Evolutionary conservation across 1,140 invertebrate species (phyloP).

Genomic region (Drosophila trapezifrons): DNA sequence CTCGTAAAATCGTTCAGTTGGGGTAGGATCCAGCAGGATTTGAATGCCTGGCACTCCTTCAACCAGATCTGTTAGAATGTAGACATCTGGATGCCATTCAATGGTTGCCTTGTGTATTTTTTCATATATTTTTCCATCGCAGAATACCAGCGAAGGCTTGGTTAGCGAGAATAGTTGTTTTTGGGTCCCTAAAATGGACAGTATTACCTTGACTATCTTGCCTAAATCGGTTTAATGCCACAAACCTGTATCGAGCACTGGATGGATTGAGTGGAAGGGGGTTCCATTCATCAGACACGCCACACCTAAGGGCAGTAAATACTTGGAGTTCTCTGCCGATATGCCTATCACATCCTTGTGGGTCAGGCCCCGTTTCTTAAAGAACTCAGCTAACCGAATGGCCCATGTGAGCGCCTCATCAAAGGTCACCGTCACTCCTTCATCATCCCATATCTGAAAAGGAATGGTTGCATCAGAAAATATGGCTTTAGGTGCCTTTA

Average conservation of each 20-base stretch:
- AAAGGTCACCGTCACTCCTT: slow-evolving; percentile 60
- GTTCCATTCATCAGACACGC: slow-evolving; percentile 72
- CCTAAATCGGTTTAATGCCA: background rate
- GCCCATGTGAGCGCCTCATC: slow-evolving; percentile 57
- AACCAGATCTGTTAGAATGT: slow-evolving; percentile 55
- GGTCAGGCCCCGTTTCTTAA: slow-evolving; percentile 54
- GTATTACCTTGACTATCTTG: background rate
- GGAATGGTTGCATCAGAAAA: background rate
- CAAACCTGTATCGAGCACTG: slow-evolving; percentile 62
- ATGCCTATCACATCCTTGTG: slow-evolving; percentile 73
- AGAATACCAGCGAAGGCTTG: slow-evolving; percentile 68
- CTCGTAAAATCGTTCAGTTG: slow-evolving; percentile 63
- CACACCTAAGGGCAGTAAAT: slow-evolving; percentile 63
- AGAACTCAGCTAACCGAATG: slow-evolving; percentile 65
- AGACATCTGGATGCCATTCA: slow-evolving; percentile 63
- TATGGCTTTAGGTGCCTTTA: background rate
- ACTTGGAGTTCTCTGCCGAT: slow-evolving; percentile 63
- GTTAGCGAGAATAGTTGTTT: slow-evolving; percentile 61
- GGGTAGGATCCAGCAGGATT: slow-evolving; percentile 54
- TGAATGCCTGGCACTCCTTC: slow-evolving; percentile 59
- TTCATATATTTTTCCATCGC: slow-evolving; percentile 65
- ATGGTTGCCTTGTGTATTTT: slow-evolving; percentile 55
- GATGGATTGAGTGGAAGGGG: slow-evolving; percentile 63
- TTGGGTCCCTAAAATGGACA: slow-evolving; percentile 44
- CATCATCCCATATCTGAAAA: slow-evolving; percentile 54